Conservation (phyloP, 2,113 vertebrate species). For the Oenanthe oenanthe region DNA sequence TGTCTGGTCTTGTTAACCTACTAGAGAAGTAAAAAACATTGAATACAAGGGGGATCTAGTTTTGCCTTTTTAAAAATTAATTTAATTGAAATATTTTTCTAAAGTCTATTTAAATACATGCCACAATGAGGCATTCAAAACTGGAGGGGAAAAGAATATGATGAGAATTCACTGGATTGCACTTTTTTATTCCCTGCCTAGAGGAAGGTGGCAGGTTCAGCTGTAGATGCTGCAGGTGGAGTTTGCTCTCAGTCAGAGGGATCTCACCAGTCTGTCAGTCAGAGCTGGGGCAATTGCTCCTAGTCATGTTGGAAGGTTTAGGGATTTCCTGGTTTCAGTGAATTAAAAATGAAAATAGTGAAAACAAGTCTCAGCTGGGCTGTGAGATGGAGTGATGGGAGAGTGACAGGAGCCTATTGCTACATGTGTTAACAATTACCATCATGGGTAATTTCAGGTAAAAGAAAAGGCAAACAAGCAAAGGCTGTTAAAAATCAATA, state of each 20-base stretch:
- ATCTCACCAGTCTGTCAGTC: neutral
- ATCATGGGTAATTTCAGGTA: neutral
- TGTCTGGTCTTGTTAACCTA: neutral
- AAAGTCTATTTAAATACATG: neutral
- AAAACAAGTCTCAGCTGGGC: neutral
- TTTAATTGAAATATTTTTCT: neutral
- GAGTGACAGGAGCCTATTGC: neutral
- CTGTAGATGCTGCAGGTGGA: neutral
- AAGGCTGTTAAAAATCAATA: constrained; percentile 6
- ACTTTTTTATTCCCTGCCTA: neutral
- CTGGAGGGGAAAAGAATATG: neutral
- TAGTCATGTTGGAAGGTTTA: neutral
- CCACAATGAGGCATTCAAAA: neutral
- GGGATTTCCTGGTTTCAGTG: neutral
- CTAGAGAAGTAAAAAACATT: neutral
- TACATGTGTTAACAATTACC: constrained; percentile 7
- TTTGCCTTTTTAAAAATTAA: neutral
- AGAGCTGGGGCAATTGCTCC: neutral
- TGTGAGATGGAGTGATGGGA: neutral
- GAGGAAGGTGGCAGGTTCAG: neutral
- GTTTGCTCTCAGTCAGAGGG: neutral
- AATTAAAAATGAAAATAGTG: neutral
- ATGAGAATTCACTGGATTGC: neutral
- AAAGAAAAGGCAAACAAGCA: neutral
- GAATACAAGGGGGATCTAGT: neutral